Percentiles rank a stretch among this genome's conserved stretches.
phyloP scores from a whole-genome alignment of 2,113 vertebrate species.

The Campylorhamphus procurvoides region DNA sequence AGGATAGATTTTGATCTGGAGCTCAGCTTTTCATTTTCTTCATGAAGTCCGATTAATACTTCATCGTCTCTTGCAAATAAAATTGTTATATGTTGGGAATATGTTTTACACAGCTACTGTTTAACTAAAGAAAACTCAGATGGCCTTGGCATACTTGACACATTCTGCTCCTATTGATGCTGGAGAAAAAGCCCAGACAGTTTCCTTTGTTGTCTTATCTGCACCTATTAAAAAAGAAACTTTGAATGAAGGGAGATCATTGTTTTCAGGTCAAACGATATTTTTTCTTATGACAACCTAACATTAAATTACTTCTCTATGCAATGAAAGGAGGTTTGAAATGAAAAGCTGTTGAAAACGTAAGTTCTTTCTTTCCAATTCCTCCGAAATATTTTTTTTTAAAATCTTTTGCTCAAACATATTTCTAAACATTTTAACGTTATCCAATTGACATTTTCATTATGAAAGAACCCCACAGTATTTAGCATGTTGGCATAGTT shows the following conservation, averaged over 20 bases:
- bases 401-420: not conserved
- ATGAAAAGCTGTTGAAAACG: not conserved
- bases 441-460: not conserved
- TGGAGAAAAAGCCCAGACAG: fast-evolving
- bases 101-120: not conserved
- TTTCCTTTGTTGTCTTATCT: not conserved
- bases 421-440: not conserved
- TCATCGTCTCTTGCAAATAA: not conserved
- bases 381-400: not conserved
- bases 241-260: not conserved
- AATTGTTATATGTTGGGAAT: not conserved
- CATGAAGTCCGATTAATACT: not conserved
- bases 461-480: not conserved
- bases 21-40: not conserved
- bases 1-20: not conserved
- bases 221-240: not conserved
- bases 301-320: not conserved
- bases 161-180: not conserved
- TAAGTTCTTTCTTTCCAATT: not conserved
- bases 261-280: not conserved
- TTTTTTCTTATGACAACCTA: not conserved
- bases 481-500: not conserved
- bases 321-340: not conserved
- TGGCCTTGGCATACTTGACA: not conserved
- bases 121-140: not conserved